Evolutionary conservation across 2,888 invertebrate species (phyloP).

Genomic region (Eutolmus rufibarbis): DNA sequence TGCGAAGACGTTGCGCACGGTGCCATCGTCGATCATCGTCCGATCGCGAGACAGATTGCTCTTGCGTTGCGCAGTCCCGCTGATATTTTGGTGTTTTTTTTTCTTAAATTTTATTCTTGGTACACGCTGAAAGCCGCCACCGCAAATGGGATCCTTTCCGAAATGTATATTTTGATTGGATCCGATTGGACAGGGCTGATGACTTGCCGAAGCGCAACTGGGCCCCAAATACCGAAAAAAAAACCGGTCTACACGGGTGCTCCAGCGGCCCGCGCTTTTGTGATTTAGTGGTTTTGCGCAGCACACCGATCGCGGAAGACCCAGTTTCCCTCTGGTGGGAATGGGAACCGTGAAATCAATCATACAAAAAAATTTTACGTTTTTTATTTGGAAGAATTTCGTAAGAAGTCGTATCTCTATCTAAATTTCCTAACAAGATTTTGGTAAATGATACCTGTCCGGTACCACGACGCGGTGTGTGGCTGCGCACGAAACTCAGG

Average conservation of each 20-base stretch:
- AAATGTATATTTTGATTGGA: conserved; percentile 11
- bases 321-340: not conserved
- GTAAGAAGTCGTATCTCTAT: not conserved
- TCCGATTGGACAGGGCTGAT: not conserved
- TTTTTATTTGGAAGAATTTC: not conserved
- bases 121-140: not conserved
- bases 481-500: not conserved
- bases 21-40: not conserved
- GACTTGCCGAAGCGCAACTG: not conserved
- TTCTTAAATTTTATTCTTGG: not conserved
- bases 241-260: not conserved
- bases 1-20: not conserved
- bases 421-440: not conserved
- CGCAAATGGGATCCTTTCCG: conserved; percentile 2
- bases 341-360: conserved; percentile 11
- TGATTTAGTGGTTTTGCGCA: not conserved
- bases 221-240: not conserved
- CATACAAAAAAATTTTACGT: not conserved
- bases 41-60: not conserved
- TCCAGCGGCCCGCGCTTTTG: not conserved
- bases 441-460: not conserved
- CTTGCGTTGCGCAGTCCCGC: not conserved
- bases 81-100: not conserved
- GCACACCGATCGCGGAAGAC: not conserved
- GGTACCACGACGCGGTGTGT: not conserved